Evolutionary conservation across 53 echinoderm and acorn worm genomes (phyloP), one percentile per base, ranked within the genome.

Genomic region (Paracentrotus lividus): DNA sequence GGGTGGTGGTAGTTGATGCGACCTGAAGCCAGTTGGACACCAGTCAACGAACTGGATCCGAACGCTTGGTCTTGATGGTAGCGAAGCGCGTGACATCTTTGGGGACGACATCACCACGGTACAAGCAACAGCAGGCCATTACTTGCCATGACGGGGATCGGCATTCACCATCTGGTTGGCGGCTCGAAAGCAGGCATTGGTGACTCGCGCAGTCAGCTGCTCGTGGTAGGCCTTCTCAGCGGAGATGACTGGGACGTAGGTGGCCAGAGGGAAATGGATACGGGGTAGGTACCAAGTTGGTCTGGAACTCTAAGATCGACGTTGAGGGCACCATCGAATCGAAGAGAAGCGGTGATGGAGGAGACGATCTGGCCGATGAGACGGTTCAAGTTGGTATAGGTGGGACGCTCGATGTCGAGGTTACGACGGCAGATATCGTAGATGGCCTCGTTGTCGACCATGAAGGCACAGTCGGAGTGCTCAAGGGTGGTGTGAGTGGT

Each of bases 141-240:
- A n/a, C n/a, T n/a, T n/a, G n/a, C n/a, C n/a, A n/a, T n/a, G n/a
- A n/a, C n/a, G n/a, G n/a, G n/a, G n/a, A n/a, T n/a, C n/a, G n/a
- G n/a, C n/a, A n/a, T n/a, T n/a, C n/a, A n/a, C n/a, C n/a, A n/a
- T n/a, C n/a, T n/a, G n/a, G n/a, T n/a, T n/a, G n/a, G n/a, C n/a
- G n/a, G n/a, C n/a, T n/a, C n/a, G n/a, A n/a, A n/a, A n/a, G n/a
- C n/a, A n/a, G n/a, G n/a, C n/a, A n/a, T n/a, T n/a, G n/a, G n/a
- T n/a, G n/a, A n/a, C n/a, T n/a, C n/a, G n/a, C n/a, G n/a, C n/a
- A n/a, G 77, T 93, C 51, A 97, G 93, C 97, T 97, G 97, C 91
- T 97, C 97, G 93, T 97, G 97, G 97, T 97, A 97, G 88, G 97
- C 97, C 94, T 97, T 97, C 93, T 97, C 97, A 27, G 95, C 95